A percentile compares a stretch with the other conserved stretches of the same genome.
Conservation (phyloP, 2,113 vertebrate genomes). For the Alligator sinensis region DNA sequence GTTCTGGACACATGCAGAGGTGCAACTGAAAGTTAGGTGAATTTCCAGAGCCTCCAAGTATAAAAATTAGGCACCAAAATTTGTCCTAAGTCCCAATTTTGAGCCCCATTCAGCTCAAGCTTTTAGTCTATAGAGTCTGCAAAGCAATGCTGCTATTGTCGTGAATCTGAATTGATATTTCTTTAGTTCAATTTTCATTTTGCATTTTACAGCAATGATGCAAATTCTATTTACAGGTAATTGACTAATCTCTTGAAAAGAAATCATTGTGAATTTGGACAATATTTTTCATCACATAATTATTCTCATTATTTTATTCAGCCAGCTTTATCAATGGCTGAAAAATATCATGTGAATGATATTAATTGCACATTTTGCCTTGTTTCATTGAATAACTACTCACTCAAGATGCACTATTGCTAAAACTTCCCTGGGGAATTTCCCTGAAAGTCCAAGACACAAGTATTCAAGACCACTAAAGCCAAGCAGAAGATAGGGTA, state of each 20-base stretch:
- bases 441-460: background rate
- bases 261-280: slow-evolving; percentile 58
- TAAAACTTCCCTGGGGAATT: slow-evolving; percentile 12
- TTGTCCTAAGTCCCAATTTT: slow-evolving; percentile 14
- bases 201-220: slow-evolving; percentile 29
- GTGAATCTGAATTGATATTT: slow-evolving; percentile 20
- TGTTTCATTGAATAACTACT: slow-evolving; percentile 41
- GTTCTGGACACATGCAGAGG: background rate
- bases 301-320: slow-evolving; percentile 53
- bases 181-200: slow-evolving; percentile 46
- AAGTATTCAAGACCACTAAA: background rate
- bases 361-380: background rate
- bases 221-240: slow-evolving; percentile 66
- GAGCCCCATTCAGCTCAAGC: background rate
- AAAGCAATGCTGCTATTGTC: slow-evolving; percentile 14
- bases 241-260: slow-evolving; percentile 54
- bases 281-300: slow-evolving; percentile 27
- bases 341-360: slow-evolving; percentile 56
- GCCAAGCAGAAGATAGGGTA: too few species aligned
- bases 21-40: background rate
- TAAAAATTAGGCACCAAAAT: background rate
- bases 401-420: slow-evolving; percentile 21
- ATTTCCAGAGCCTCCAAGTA: background rate
- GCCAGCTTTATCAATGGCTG: slow-evolving; percentile 52
- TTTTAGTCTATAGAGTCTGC: background rate